Evolutionary conservation across 2,113 vertebrate species (phyloP).

Genomic region (Indicator indicator): DNA sequence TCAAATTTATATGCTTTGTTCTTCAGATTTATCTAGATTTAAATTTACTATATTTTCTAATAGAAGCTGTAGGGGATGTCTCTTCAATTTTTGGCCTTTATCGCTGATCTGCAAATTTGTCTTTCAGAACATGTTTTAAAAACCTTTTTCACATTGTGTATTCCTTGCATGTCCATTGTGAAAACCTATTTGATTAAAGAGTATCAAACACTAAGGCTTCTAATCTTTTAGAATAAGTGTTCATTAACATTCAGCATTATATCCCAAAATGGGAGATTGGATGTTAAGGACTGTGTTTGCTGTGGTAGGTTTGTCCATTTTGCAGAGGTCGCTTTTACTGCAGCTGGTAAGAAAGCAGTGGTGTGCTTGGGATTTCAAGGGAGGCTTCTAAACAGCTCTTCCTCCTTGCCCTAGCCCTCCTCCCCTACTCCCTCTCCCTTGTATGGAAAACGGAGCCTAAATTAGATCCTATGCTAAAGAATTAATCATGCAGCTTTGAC

Average conservation of each 20-base stretch:
- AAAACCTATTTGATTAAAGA: constrained; percentile 3
- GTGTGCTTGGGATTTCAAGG: not conserved
- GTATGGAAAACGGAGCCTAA: not conserved
- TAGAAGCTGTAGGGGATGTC: not conserved
- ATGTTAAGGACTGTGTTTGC: not conserved
- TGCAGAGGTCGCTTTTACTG: not conserved
- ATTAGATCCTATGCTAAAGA: not conserved
- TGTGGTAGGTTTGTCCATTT: not conserved
- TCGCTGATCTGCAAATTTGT: constrained; percentile 33
- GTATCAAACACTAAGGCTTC: not conserved
- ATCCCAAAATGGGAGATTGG: not conserved
- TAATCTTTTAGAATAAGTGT: not conserved
- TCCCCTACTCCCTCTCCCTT: fast-evolving
- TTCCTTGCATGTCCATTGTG: not conserved
- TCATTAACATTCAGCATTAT: not conserved
- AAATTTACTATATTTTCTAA: constrained; percentile 1
- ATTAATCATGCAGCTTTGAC: not conserved
- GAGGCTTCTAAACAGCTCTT: not conserved
- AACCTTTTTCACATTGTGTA: constrained; percentile 1
- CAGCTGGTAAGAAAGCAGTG: not conserved
- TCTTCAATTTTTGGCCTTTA: not conserved
- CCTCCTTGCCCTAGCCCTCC: not conserved
- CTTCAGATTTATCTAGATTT: not conserved
- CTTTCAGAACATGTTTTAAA: not conserved
- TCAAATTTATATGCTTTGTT: not conserved